phyloP scores from a whole-genome alignment of 2,888 invertebrate species.

The Sinodicranocentrus sp. region DNA sequence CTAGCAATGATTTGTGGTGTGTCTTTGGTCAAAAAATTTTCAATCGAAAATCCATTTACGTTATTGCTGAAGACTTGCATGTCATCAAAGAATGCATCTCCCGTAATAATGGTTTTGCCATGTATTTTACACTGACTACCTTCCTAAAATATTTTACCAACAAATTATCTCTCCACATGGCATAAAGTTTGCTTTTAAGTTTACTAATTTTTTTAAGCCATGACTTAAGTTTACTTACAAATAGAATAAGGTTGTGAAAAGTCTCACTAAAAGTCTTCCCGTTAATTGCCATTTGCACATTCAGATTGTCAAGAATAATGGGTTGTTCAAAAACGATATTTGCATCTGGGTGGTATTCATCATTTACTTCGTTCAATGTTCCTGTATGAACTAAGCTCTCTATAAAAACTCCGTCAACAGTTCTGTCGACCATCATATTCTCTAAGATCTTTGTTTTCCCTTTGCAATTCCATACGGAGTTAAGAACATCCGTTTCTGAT shows the following conservation, averaged over 20 bases:
- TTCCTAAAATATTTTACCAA: too few relatives aligned
- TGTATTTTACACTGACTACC: too few relatives aligned
- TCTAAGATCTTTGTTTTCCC: slow-evolving; percentile 48
- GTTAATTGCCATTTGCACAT: slow-evolving; percentile 63
- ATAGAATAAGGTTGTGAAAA: slow-evolving; percentile 60
- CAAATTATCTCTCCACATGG: too few relatives aligned
- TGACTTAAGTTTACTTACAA: slow-evolving; percentile 70
- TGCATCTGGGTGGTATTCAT: slow-evolving; percentile 58
- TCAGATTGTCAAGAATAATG: slow-evolving; percentile 56
- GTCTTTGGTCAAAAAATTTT: too few relatives aligned
- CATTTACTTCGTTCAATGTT: slow-evolving; percentile 37
- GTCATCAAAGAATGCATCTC: too few relatives aligned
- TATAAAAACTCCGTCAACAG: slow-evolving; percentile 67
- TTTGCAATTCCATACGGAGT: slow-evolving; percentile 59
- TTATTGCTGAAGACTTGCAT: too few relatives aligned
- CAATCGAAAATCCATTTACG: too few relatives aligned
- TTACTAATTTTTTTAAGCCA: too few relatives aligned
- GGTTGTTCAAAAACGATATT: slow-evolving; percentile 66
- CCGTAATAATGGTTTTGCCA: too few relatives aligned
- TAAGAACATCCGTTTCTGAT: slow-evolving; percentile 5
- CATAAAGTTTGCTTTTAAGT: too few relatives aligned
- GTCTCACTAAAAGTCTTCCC: slow-evolving; percentile 58
- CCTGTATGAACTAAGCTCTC: slow-evolving; percentile 56
- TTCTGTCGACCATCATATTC: slow-evolving; percentile 51
- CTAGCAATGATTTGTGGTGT: too few relatives aligned